Conservation (phyloP, 2,888 invertebrate species). For the Melinopterus prodromus region DNA sequence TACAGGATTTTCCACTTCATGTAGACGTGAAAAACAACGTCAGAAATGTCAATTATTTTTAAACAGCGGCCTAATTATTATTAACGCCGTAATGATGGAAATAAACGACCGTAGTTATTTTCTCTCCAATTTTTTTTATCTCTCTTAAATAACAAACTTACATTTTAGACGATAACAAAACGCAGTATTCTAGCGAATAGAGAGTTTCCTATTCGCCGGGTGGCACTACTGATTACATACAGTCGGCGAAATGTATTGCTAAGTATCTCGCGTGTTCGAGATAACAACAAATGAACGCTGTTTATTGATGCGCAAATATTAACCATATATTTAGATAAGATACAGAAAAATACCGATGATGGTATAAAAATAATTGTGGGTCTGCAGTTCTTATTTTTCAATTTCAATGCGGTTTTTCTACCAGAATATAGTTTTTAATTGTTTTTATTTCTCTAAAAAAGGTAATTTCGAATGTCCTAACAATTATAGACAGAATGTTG, state of each 20-base stretch:
- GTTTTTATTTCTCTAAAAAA: too few species aligned
- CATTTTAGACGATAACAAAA: neutral
- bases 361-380: neutral
- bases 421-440: too few species aligned
- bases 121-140: neutral
- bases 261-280: neutral
- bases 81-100: neutral
- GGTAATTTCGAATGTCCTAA: too few species aligned
- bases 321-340: neutral
- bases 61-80: neutral
- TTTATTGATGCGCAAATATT: constrained; percentile 4
- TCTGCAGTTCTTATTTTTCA: neutral
- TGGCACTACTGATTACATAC: neutral
- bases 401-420: neutral
- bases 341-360: constrained; percentile 4
- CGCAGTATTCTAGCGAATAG: neutral
- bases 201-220: neutral
- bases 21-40: neutral
- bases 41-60: neutral
- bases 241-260: neutral
- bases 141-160: neutral
- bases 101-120: neutral
- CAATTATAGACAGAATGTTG: too few species aligned
- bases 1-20: neutral
- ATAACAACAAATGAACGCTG: neutral